These are phyloP conservation scores for Mystacornis crossleyi DNA, from an alignment of 2,113 vertebrate species.

Conservation along the genomic window DNA sequence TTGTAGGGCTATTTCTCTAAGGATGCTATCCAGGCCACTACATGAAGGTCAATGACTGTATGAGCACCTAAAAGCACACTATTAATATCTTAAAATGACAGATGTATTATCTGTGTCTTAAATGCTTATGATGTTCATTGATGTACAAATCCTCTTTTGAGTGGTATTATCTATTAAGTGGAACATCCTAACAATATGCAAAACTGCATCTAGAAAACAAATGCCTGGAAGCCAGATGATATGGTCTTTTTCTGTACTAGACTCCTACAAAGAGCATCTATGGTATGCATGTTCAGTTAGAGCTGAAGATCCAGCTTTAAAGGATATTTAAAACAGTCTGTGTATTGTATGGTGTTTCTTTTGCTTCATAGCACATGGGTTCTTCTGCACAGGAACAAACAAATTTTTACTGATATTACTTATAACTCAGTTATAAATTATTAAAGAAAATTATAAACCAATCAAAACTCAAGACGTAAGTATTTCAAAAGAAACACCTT, in stretches of 20 bases:
- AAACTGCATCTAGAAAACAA: background rate
- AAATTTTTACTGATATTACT: background rate
- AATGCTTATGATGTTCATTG: background rate
- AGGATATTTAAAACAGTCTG: background rate
- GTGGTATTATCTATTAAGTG: background rate
- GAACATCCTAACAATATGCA: constrained; percentile 6
- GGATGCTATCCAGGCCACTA: background rate
- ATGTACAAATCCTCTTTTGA: constrained; percentile 21
- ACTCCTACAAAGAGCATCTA: background rate
- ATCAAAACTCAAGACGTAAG: background rate
- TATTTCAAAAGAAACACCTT: background rate
- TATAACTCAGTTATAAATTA: background rate
- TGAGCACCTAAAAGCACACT: background rate
- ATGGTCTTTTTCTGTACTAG: background rate
- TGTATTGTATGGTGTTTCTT: background rate
- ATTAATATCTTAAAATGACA: constrained; percentile 14
- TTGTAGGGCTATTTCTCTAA: background rate
- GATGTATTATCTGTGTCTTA: background rate
- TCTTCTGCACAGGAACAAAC: background rate
- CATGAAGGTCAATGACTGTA: background rate
- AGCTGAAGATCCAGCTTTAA: background rate
- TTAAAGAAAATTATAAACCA: background rate
- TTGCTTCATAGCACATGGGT: background rate
- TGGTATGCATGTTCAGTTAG: background rate
- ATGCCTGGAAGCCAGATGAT: background rate